phyloP scores from a whole-genome alignment of 2,797 vertebrate species.

The Mus minutoides region DNA sequence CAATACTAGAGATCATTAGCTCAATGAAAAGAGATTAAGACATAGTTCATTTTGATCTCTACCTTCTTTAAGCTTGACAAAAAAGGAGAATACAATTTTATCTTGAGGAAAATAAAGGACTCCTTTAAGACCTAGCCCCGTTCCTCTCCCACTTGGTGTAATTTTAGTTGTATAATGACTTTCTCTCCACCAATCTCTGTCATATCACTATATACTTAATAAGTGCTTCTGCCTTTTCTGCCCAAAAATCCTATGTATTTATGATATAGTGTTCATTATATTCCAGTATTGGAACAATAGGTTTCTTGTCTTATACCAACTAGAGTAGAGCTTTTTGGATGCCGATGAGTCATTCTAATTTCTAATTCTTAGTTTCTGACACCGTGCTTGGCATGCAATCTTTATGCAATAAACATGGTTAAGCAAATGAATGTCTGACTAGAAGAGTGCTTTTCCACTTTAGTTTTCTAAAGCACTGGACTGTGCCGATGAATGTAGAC shows the following conservation, averaged over 20 bases:
- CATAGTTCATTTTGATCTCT: background rate
- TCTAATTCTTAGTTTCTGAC: background rate
- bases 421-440: background rate
- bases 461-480: background rate
- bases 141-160: background rate
- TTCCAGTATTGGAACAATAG: background rate
- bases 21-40: background rate
- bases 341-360: background rate
- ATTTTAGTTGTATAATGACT: background rate
- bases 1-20: background rate
- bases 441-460: background rate
- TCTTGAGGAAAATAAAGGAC: background rate
- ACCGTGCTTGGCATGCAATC: no score
- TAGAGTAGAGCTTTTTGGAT: background rate
- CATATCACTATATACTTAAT: background rate
- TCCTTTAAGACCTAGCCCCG: fast-evolving
- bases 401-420: background rate
- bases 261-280: background rate
- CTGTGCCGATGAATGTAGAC: background rate
- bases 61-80: background rate
- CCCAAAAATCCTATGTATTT: background rate
- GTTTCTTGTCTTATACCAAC: background rate
- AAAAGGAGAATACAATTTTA: background rate
- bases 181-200: background rate
- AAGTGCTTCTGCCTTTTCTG: background rate